Conservation (phyloP, 2,888 invertebrate species). For the Sycophila texana region DNA sequence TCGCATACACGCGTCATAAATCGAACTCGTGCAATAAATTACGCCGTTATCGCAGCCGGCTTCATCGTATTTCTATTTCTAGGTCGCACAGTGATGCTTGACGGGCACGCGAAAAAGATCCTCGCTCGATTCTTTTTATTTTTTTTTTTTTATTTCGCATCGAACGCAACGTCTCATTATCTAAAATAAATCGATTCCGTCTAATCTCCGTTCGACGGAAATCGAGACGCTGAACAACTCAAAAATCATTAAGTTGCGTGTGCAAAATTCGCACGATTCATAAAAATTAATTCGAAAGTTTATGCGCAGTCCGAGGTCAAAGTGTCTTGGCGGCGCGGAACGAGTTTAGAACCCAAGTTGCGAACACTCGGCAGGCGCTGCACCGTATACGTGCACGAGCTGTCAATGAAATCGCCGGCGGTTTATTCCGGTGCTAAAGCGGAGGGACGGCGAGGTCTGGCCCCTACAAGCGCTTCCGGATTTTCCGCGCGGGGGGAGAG, state of each 20-base stretch:
- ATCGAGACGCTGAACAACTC: too few relatives aligned
- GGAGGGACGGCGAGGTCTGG: not conserved
- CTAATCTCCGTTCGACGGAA: too few relatives aligned
- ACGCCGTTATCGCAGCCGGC: not conserved
- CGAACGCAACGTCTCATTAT: too few relatives aligned
- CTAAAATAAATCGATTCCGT: too few relatives aligned
- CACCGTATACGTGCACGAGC: not conserved
- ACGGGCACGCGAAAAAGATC: too few relatives aligned
- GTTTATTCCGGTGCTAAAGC: not conserved
- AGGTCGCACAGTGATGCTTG: not conserved
- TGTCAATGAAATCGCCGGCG: not conserved
- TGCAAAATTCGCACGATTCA: not conserved
- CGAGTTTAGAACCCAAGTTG: not conserved
- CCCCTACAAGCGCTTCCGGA: not conserved
- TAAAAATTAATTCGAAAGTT: not conserved
- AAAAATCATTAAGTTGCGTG: too few relatives aligned
- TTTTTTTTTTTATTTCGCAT: too few relatives aligned
- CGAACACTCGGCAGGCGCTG: not conserved
- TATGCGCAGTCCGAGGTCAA: not conserved
- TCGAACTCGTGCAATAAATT: constrained; percentile 13
- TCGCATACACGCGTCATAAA: not conserved
- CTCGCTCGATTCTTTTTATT: too few relatives aligned
- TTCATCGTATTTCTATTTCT: not conserved
- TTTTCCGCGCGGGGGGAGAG: not conserved
- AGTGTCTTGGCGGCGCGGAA: not conserved